Conservation (phyloP, 2,797 vertebrate genomes). For the Alectoris magna region DNA sequence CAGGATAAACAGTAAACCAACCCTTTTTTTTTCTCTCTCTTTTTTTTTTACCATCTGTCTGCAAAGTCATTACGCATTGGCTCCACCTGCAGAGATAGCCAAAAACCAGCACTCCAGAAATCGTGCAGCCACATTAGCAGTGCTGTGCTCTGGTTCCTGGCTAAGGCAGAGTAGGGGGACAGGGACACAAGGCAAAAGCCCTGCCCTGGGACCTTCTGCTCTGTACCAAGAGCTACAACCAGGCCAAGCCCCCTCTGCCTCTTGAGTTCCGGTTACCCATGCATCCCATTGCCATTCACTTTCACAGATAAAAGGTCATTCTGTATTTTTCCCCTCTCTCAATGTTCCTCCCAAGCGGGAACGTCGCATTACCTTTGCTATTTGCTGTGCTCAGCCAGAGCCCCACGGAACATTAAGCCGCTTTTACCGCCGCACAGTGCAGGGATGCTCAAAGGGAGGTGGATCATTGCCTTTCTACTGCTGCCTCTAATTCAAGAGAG, state of each 20-base stretch:
- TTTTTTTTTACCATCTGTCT: neutral
- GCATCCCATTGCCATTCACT: conserved; percentile 49
- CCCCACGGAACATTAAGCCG: conserved; percentile 73
- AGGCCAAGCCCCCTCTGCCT: neutral
- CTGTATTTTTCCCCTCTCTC: neutral
- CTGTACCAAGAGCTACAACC: neutral
- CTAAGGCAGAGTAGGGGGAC: neutral
- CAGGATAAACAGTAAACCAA: neutral
- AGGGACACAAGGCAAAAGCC: neutral
- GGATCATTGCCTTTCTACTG: neutral
- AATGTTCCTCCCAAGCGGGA: conserved; percentile 17
- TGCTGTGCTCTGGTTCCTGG: rapidly evolving
- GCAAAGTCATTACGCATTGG: neutral
- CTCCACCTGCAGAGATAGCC: neutral
- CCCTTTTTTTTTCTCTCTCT: neutral
- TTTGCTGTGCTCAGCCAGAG: conserved; percentile 67
- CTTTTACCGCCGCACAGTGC: conserved; percentile 34
- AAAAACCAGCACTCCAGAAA: neutral
- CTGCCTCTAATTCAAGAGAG: neutral
- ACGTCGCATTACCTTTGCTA: conserved; percentile 68
- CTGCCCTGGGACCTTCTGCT: neutral
- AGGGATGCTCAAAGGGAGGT: neutral
- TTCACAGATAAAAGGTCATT: conserved; percentile 69
- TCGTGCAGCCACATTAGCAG: rapidly evolving
- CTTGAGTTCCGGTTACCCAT: neutral